A percentile compares a stretch with the other conserved stretches of the same genome.
These are phyloP conservation scores for Carlito syrichta DNA, from an alignment of 2,113 vertebrate species.

Conservation along the genomic window DNA sequence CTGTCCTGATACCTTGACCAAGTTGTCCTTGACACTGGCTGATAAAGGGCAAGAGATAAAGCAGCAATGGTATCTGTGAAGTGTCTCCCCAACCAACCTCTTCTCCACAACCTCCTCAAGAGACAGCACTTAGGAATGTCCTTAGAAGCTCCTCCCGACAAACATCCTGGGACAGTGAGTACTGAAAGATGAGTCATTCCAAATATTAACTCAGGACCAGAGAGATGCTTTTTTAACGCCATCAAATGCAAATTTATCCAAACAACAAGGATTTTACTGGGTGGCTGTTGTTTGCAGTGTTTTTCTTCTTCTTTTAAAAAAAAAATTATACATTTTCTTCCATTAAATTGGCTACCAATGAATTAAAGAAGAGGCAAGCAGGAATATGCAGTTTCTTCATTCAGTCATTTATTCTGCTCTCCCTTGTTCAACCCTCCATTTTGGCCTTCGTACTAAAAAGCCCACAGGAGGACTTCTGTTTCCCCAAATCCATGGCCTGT, in stretches of 20 bases:
- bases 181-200: neutral
- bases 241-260: neutral
- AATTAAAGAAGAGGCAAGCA: neutral
- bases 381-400: neutral
- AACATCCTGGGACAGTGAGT: fast-evolving
- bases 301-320: neutral
- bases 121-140: neutral
- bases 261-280: neutral
- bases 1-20: neutral
- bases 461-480: neutral
- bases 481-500: neutral
- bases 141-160: neutral
- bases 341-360: neutral
- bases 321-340: neutral
- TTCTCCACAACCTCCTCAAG: neutral
- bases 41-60: neutral
- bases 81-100: neutral
- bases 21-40: neutral
- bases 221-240: neutral
- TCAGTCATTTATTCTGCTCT: neutral
- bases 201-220: neutral
- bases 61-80: neutral
- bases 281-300: neutral
- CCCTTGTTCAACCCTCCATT: neutral
- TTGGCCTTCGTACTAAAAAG: neutral